Evolutionary conservation across 2,888 invertebrate genomes (phyloP), one percentile per base, ranked within the genome.

Genomic region (Teinopalpus imperialis): DNA sequence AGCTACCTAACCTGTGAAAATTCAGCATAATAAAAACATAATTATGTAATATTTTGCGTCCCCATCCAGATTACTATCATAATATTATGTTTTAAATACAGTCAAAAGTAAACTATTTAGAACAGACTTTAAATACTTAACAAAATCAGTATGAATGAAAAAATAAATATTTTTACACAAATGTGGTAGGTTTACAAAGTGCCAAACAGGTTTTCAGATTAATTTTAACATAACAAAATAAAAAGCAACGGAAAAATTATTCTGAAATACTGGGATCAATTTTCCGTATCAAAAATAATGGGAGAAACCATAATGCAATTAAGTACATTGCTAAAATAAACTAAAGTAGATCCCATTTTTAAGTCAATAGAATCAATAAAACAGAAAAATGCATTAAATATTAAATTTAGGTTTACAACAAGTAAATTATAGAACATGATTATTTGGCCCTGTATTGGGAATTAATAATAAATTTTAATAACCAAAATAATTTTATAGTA

Each of bases 291-390:
- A 31, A 2, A n/a, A 20, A 20, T 21, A 2, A 16, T 16, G 2
- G 16, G 2, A 16, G 4, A 16, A 16, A 16, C 4, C 2, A 4
- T 16, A 16, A 16, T 4, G 16, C 16, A 2, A 16, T 39, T 47
- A 47, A 36, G 46, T 41, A 47, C 41, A 23, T 18, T 12, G 13
- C 13, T 35, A 7, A 35, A 37, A 44, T 31, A 27, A 31, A 41
- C 24, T 34, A 35, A 12, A 12, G 8, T 40, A 10, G 1, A 18
- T 26, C 14, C 10, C 5, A 26, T 27, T 26, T 54, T 46, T 50
- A 60, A 52, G 52, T 53, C 57, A 55, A 60, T 59, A 59, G 55
- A 58, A 58, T 58, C 54, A 59, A 58, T 56, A 49, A 57, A 56
- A 60, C 54, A 43, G 57, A 52, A 14, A 26, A 26, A 13, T 16